phyloP scores from a whole-genome alignment of 1,140 invertebrate species.

The Drosophila mauritiana region DNA sequence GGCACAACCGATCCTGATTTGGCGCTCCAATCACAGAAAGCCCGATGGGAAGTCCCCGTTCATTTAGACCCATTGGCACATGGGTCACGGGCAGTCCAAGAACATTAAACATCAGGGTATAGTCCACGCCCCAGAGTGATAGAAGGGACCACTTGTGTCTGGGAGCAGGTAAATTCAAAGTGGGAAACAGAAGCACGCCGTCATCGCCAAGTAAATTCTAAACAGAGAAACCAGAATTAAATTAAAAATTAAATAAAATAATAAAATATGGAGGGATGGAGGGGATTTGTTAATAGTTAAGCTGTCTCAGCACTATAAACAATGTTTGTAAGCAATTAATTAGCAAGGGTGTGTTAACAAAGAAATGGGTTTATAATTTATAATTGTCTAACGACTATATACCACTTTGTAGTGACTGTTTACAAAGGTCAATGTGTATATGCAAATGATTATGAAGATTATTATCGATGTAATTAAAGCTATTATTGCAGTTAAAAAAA shows the following conservation, averaged over 20 bases:
- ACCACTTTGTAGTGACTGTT: no score
- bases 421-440: background rate
- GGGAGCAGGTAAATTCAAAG: slow-evolving; percentile 88
- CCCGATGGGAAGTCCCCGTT: slow-evolving; percentile 89
- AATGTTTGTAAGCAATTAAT: no score
- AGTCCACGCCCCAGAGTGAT: slow-evolving; percentile 87
- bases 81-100: slow-evolving; percentile 91
- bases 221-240: background rate
- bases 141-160: slow-evolving; percentile 87
- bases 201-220: slow-evolving; percentile 87
- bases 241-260: background rate
- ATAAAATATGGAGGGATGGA: no score
- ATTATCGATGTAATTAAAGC: background rate
- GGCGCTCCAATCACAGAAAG: slow-evolving; percentile 89
- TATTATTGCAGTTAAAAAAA: background rate
- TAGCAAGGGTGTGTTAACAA: no score
- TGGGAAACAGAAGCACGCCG: slow-evolving; percentile 92
- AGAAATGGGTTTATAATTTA: no score
- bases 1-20: slow-evolving; percentile 89
- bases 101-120: slow-evolving; percentile 90
- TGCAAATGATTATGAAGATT: background rate
- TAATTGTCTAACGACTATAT: no score
- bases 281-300: no score
- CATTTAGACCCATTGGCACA: slow-evolving; percentile 88
- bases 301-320: no score